Conservation (phyloP, 1,140 invertebrate genomes). For the Rhynchophorus ferrugineus region DNA sequence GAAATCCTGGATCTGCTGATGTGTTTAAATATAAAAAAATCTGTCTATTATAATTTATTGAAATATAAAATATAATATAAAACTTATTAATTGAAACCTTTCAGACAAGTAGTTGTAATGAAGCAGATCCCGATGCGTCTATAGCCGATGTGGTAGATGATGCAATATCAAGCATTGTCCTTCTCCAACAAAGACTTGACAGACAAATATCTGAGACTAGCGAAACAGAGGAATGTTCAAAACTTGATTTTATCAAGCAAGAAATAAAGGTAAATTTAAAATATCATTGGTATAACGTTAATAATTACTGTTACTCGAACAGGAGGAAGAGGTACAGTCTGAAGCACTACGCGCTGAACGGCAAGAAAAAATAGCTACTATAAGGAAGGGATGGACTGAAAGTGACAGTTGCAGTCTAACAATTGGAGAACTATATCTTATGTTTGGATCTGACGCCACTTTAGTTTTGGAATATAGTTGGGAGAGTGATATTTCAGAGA, state of each 20-base stretch:
- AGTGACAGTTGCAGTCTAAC: slow-evolving; percentile 68
- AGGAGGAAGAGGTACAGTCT: too few species aligned
- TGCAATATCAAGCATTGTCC: slow-evolving; percentile 35
- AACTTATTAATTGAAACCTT: slow-evolving; percentile 17
- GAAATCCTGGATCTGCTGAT: too few species aligned
- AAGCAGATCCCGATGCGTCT: slow-evolving; percentile 11
- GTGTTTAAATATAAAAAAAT: too few species aligned
- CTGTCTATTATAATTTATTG: too few species aligned
- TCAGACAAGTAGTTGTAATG: slow-evolving; percentile 9
- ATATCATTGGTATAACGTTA: neutral
- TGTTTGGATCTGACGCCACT: slow-evolving; percentile 76
- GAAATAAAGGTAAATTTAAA: slow-evolving; percentile 5
- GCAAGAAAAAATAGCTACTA: slow-evolving; percentile 43
- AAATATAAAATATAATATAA: too few species aligned
- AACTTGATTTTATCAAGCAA: neutral
- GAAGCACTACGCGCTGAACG: slow-evolving; percentile 8
- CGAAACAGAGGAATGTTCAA: slow-evolving; percentile 3
- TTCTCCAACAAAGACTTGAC: slow-evolving; percentile 23
- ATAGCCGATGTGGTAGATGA: slow-evolving; percentile 31
- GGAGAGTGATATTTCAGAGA: slow-evolving; percentile 40
- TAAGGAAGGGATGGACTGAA: slow-evolving; percentile 71
- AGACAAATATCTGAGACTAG: slow-evolving; percentile 14
- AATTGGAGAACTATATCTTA: slow-evolving; percentile 84
- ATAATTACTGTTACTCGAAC: too few species aligned
- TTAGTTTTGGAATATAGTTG: slow-evolving; percentile 78